A percentile compares a stretch with the other conserved stretches of the same genome.
Conservation (phyloP, 2,113 vertebrate species). For the Protomyctophum bolini region DNA sequence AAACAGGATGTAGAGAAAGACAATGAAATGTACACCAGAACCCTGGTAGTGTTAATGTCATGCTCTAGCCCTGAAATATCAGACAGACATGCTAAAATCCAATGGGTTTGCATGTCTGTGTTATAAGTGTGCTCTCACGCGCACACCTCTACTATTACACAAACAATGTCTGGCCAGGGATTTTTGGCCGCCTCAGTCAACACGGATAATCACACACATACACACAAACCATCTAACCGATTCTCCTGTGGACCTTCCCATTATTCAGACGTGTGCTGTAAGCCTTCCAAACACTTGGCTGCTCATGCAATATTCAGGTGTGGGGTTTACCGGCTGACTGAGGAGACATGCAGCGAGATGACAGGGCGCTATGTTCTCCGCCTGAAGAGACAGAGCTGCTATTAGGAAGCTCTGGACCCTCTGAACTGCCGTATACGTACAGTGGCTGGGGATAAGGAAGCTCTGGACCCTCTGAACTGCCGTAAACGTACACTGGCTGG, state of each 20-base stretch:
- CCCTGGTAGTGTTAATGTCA: not conserved
- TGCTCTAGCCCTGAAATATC: not conserved
- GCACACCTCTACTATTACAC: conserved; percentile 1
- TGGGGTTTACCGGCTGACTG: conserved; percentile 59
- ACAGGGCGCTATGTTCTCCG: conserved; percentile 30
- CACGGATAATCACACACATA: conserved; percentile 21
- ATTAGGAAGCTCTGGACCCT: conserved; percentile 23
- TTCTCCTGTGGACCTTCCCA: conserved; percentile 43
- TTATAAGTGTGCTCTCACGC: conserved; percentile 17
- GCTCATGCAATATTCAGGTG: conserved; percentile 75
- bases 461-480: conserved; percentile 13
- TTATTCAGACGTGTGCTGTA: conserved; percentile 55
- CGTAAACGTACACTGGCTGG: too few relatives aligned
- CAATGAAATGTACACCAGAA: too few relatives aligned
- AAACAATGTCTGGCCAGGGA: conserved; percentile 8
- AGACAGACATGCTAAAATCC: conserved; percentile 9
- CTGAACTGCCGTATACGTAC: not conserved
- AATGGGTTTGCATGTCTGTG: not conserved
- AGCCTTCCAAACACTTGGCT: conserved; percentile 54
- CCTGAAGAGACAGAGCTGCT: not conserved
- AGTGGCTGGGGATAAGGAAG: not conserved
- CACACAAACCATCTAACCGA: conserved; percentile 30
- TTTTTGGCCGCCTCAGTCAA: not conserved
- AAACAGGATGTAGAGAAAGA: too few relatives aligned
- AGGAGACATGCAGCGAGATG: conserved; percentile 45